Evolutionary conservation across 2,888 invertebrate species (phyloP).

Genomic region (Rhingia campestris): DNA sequence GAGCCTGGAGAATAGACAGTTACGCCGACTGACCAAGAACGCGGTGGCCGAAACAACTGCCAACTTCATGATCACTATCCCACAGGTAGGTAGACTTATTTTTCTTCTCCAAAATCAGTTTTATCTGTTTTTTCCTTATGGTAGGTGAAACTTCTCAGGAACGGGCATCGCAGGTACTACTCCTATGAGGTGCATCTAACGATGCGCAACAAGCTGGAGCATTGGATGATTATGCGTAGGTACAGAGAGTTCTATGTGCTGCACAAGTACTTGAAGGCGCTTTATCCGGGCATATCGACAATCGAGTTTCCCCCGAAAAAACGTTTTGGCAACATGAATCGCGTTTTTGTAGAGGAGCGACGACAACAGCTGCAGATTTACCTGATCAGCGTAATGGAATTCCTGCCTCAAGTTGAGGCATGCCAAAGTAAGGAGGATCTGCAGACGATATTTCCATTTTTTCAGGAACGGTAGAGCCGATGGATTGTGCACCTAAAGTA

Average conservation of each 20-base stretch:
- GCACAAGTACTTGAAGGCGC: slow-evolving; percentile 90
- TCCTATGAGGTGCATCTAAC: slow-evolving; percentile 82
- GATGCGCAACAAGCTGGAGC: slow-evolving; percentile 85
- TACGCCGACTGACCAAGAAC: slow-evolving; percentile 79
- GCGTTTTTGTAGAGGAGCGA: slow-evolving; percentile 93
- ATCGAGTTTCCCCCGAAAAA: slow-evolving; percentile 98
- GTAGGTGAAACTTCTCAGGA: slow-evolving; percentile 77
- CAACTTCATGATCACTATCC: slow-evolving; percentile 81
- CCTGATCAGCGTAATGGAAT: slow-evolving; percentile 91
- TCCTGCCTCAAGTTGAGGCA: slow-evolving; percentile 90
- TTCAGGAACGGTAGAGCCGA: slow-evolving; percentile 85
- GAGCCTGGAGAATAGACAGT: slow-evolving; percentile 80
- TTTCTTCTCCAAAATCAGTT: neutral
- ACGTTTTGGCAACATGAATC: slow-evolving; percentile 94
- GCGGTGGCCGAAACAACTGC: slow-evolving; percentile 75
- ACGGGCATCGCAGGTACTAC: slow-evolving; percentile 77
- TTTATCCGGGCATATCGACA: slow-evolving; percentile 90
- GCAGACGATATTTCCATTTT: slow-evolving; percentile 92
- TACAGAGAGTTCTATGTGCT: slow-evolving; percentile 96
- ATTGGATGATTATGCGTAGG: slow-evolving; percentile 97
- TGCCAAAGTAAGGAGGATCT: slow-evolving; percentile 91
- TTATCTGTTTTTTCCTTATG: neutral
- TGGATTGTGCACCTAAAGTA: slow-evolving; percentile 75
- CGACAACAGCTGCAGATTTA: slow-evolving; percentile 93
- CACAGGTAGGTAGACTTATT: slow-evolving; percentile 75